Evolutionary conservation across 2,888 invertebrate species (phyloP), one percentile per base, ranked within the genome.

Genomic region (Agrochola macilenta): DNA sequence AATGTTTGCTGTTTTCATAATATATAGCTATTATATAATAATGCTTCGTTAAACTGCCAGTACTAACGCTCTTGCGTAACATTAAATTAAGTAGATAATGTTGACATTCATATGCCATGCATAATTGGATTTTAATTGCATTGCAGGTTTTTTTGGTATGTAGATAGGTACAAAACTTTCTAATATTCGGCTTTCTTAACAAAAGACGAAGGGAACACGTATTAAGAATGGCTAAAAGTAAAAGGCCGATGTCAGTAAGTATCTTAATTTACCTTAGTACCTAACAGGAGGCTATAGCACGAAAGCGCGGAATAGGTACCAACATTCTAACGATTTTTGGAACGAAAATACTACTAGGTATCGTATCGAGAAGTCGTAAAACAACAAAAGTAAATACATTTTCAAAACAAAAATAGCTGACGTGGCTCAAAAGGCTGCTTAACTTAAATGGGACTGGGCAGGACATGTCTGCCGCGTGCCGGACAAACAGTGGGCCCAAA

Each of bases 91-190:
- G 12, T 46, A 71, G 54, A 63, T 80, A 79, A 72, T 66, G 11
- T 23, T 68, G 66, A 14, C 49, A 43, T 58, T 68, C 46, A 26
- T 39, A 69, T 11, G 58, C 46, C 30, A 69, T 11, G 58, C 46
- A 14, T 73, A 76, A 83, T 80, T 75, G 52, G n/a, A 26, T 73
- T 72, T 72, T 83, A 83, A 82, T 83, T 76, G 39, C 61, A 54
- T 54, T 58, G 52, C 5, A 35, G 3, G 5, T 52, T 54, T 49
- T 68, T 66, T 68, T 52, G 66, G 30, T 23, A 68, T 30, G 46
- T 46, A 46, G 30, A 14, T 52, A 23, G 35, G n/a, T 52, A 26
- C 26, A 2, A 30, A 60, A 69, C 64, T 75, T 65, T 78, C 83
- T 69, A 72, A 75, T 43, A 63, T 66, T 70, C 49, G 52, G 20